Evolutionary conservation across 1,140 invertebrate genomes (phyloP), one percentile per base, ranked within the genome.

Genomic region (Procambarus virginalis): DNA sequence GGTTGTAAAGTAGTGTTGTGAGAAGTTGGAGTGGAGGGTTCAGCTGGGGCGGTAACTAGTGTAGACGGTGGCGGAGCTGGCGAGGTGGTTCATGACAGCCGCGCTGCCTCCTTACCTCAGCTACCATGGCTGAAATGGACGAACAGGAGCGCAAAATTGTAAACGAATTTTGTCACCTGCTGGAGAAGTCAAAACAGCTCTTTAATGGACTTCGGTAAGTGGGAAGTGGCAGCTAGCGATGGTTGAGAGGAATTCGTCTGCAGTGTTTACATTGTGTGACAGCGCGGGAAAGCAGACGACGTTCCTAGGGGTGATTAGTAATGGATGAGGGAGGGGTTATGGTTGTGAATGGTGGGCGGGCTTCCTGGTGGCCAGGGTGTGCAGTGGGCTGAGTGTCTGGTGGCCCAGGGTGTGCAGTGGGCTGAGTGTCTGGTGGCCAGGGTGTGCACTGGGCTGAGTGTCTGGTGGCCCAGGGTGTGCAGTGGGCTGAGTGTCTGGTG

Each of bases 181-280:
- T 99, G 76, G 98, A 99, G 94, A 99, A 99, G 95, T 99, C 98
- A 60, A 99, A 99, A 94, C 98, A 99, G 94, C 95, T 99, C 83
- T 99, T 99, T 94, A 99, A 99, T 94, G 98, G 98, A 91, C 95
- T 99, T 92, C 96, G 97, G 97, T 98, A 94, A 92, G 89, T 64
- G 12, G 12, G 79, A n/a, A 20, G n/a, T 3, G 55, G n/a, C 0
- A 68, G 68, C 10, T 46, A 14, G 34, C 9, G n/a, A 20, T n/a
- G 20, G 22, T 45, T 60, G 9, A 9, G 3, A 9, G 17, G 49
- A 12, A 60, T 73, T 80, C 86, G 58, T 79, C 81, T 89, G 87
- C 80, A 76, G 45, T 89, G 87, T 89, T 89, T 89, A 89, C 87
- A 58, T 86, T 20, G 68, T 48, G 83, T 64, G 76, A 34, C 58